Conservation (phyloP, 2,888 invertebrate genomes). For the Galeruca laticollis region DNA sequence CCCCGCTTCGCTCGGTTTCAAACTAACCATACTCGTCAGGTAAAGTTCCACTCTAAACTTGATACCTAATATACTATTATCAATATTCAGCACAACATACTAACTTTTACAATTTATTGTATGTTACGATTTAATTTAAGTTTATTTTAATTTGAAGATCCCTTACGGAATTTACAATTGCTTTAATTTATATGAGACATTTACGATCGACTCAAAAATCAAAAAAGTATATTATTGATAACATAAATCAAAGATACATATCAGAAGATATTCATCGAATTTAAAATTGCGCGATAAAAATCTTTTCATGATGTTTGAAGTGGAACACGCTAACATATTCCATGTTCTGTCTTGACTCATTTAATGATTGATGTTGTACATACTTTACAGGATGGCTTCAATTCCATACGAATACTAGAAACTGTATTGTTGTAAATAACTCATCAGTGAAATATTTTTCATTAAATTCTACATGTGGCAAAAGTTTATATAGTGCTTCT, state of each 20-base stretch:
- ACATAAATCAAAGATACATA: conserved; percentile 41
- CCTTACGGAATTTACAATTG: neutral
- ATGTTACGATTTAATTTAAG: neutral
- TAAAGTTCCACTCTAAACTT: no score
- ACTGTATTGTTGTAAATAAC: neutral
- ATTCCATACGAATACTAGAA: neutral
- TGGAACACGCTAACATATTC: conserved; percentile 43
- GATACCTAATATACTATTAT: no score
- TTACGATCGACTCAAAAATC: conserved; percentile 16
- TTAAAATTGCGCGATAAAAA: conserved; percentile 44
- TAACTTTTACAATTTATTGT: no score
- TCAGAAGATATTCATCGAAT: conserved; percentile 43
- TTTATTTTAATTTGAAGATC: neutral
- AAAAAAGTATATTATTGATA: conserved; percentile 30
- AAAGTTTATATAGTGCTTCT: no score
- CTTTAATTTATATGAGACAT: neutral
- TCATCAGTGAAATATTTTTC: neutral
- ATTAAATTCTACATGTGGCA: no score
- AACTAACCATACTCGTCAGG: no score
- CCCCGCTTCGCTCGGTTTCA: no score
- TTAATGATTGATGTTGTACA: conserved; percentile 53
- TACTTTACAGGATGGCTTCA: conserved; percentile 47
- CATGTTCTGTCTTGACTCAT: conserved; percentile 40
- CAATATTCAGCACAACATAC: neutral
- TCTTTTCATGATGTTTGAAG: conserved; percentile 44